Evolutionary conservation across 2,113 vertebrate species (phyloP), one percentile per base, ranked within the genome.

Genomic region (Siphamia tubifer): DNA sequence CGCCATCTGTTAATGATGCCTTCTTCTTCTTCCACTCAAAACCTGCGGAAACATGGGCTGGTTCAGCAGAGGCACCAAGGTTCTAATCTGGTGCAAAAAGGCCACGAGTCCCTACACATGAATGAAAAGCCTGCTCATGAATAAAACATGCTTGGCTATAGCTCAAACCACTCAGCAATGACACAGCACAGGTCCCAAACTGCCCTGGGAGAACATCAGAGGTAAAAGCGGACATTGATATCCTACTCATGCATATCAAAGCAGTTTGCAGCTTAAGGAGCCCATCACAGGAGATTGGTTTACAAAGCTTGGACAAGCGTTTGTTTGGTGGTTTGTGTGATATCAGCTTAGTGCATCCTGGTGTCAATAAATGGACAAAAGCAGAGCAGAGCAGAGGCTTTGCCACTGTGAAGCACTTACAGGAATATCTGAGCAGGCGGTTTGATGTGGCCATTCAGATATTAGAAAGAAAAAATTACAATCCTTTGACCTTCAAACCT

Each of bases 301-400:
- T 71, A 65, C 79, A 81, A 76, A 77, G 68, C 58, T 15, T 30
- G 25, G 47, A 73, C 43, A 54, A 51, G 16, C 51, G 62, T 60
- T 69, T 73, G 70, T 24, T 70, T 35, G 45, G 54, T 52, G 49
- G 47, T 34, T 38, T 53, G 69, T 75, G 67, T 42, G 67, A 73
- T 67, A 48, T 64, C 47, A 64, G 58, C 40, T 62, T 43, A 8
- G 23, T 7, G 35, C 34, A 10, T 42, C 35, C 43, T 7, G 23
- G 30, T 53, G 58, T 48, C 63, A 69, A 47, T 64, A 28, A 68
- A 66, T 20, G 27, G 30, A 66, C 40, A 55, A 49, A 25, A 12
- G 25, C n/a, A 23, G 19, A 57, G 58, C 49, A 82, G 78, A 73
- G 36, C 57, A 48, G 12, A 30, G 43, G 51, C 27, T 62, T 40